phyloP scores from a whole-genome alignment of 2,888 invertebrate species.

The Cotesia congregata region DNA sequence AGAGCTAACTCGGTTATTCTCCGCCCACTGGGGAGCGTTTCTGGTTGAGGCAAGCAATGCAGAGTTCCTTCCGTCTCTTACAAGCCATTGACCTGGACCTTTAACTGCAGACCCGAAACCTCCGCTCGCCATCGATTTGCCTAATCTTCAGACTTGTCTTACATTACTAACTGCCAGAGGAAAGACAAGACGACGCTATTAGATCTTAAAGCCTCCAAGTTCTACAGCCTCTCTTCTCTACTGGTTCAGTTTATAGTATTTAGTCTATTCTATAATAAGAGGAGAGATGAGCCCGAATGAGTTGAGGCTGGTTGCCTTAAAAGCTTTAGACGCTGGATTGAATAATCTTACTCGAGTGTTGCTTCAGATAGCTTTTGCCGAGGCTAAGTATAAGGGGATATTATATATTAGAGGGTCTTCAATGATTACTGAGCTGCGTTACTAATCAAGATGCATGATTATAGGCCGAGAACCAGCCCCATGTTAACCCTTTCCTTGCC shows the following conservation, averaged over 20 bases:
- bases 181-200: constrained; percentile 35
- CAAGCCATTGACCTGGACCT: constrained; percentile 67
- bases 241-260: constrained; percentile 29
- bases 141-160: constrained; percentile 56
- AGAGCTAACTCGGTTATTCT: constrained; percentile 41
- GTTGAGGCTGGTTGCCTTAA: background rate
- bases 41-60: constrained; percentile 11
- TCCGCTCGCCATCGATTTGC: constrained; percentile 55
- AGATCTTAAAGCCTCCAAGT: background rate
- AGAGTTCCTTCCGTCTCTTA: constrained; percentile 61
- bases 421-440: constrained; percentile 68
- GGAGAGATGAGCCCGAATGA: background rate
- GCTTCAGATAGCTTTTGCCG: constrained; percentile 32
- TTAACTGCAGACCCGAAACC: constrained; percentile 58
- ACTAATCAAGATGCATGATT: constrained; percentile 71
- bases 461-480: constrained; percentile 65
- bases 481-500: constrained; percentile 42
- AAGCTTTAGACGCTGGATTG: background rate
- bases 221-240: too few relatives aligned
- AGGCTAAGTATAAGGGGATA: constrained; percentile 46
- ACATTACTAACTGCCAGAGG: constrained; percentile 18
- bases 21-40: constrained; percentile 42
- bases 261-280: constrained; percentile 3
- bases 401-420: constrained; percentile 62
- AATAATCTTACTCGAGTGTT: background rate